Percentiles rank a stretch among this genome's conserved stretches.
Conservation (phyloP, 2,113 vertebrate genomes). For the Neogale vison region DNA sequence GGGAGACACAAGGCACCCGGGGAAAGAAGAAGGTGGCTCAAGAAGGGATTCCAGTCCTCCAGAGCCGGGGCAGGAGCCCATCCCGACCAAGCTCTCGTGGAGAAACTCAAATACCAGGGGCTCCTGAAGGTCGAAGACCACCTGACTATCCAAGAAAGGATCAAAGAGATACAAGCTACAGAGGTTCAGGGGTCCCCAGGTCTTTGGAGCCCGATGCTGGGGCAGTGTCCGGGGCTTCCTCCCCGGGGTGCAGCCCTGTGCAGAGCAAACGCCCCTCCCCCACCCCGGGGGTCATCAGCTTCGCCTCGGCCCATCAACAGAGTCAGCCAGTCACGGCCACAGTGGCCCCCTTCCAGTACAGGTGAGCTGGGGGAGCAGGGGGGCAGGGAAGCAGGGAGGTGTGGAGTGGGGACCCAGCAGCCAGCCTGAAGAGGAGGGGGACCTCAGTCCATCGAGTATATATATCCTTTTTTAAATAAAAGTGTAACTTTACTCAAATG, state of each 20-base stretch:
- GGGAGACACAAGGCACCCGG: neutral
- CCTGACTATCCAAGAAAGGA: constrained; percentile 57
- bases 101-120: constrained; percentile 49
- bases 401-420: neutral
- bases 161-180: constrained; percentile 32
- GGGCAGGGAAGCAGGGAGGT: too few species aligned
- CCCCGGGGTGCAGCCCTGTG: neutral
- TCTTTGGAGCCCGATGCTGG: neutral
- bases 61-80: constrained; percentile 70
- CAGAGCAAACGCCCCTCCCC: constrained; percentile 23
- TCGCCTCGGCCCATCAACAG: constrained; percentile 70
- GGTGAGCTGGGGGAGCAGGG: constrained; percentile 69
- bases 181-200: rapidly evolving
- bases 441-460: neutral
- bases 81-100: neutral
- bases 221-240: neutral
- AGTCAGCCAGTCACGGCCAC: constrained; percentile 83
- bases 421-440: too few species aligned
- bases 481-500: neutral
- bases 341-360: constrained; percentile 86
- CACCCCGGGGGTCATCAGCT: constrained; percentile 72
- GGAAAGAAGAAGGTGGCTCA: constrained; percentile 55
- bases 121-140: constrained; percentile 45
- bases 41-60: neutral
- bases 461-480: neutral